phyloP scores from a whole-genome alignment of 2,888 invertebrate species.

The Melanostoma scalare region DNA sequence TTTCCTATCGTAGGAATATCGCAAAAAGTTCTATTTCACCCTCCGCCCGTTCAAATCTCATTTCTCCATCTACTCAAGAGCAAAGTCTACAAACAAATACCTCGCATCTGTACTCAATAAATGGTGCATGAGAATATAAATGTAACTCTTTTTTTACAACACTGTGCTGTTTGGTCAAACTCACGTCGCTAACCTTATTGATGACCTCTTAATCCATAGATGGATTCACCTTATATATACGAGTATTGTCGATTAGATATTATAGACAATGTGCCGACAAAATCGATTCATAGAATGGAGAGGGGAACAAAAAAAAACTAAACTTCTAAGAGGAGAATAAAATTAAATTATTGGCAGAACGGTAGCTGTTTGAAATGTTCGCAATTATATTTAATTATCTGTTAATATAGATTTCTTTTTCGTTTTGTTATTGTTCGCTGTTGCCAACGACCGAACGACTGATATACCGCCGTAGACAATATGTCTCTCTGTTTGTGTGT shows the following conservation, averaged over 20 bases:
- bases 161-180: constrained; percentile 48
- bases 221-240: constrained; percentile 34
- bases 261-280: constrained; percentile 13
- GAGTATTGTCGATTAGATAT: constrained; percentile 25
- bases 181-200: constrained; percentile 62
- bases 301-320: constrained; percentile 24
- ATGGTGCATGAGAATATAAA: neutral
- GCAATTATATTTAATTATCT: constrained; percentile 71
- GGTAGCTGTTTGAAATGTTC: constrained; percentile 50
- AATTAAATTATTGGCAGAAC: constrained; percentile 58
- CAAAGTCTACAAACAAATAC: constrained; percentile 30
- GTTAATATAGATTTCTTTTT: constrained; percentile 44
- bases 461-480: constrained; percentile 56
- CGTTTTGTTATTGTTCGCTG: neutral
- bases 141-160: neutral
- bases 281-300: constrained; percentile 47
- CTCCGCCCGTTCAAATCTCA: too few species aligned
- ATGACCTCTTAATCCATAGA: constrained; percentile 54
- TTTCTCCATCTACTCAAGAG: neutral
- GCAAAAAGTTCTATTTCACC: too few species aligned
- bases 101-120: constrained; percentile 7
- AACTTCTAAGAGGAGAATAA: constrained; percentile 37
- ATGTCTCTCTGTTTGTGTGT: constrained; percentile 48
- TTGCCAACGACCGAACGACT: neutral
- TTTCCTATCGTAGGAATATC: constrained; percentile 24